phyloP scores from a whole-genome alignment of 2,888 invertebrate species.

The Hypena proboscidalis region DNA sequence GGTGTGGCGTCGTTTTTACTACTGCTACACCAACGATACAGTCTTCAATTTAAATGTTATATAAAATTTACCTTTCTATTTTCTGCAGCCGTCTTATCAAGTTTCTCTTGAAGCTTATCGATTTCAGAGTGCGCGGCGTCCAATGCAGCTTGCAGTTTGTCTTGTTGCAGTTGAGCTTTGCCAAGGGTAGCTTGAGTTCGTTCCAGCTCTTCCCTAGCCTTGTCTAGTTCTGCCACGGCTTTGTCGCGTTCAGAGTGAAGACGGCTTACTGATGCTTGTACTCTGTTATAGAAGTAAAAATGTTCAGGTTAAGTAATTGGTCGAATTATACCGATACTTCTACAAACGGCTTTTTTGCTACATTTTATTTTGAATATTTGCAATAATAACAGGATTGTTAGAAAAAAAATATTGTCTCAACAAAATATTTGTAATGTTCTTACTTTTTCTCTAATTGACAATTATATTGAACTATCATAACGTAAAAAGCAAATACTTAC shows the following conservation, averaged over 20 bases:
- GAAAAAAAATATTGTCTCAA: not conserved
- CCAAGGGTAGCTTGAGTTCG: conserved; percentile 95
- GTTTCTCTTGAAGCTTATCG: conserved; percentile 94
- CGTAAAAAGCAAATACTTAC: conserved; percentile 51
- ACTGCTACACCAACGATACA: too few relatives aligned
- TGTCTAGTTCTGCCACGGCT: conserved; percentile 93
- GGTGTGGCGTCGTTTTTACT: too few relatives aligned
- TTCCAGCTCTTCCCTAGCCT: conserved; percentile 94
- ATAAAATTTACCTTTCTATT: conserved; percentile 90
- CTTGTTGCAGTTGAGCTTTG: conserved; percentile 96
- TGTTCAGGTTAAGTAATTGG: too few relatives aligned
- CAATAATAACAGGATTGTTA: too few relatives aligned
- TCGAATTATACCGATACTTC: too few relatives aligned
- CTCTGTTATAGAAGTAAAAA: conserved; percentile 73
- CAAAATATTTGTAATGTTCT: not conserved
- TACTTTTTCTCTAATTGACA: not conserved
- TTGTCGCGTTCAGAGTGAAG: conserved; percentile 95
- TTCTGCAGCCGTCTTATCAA: conserved; percentile 93
- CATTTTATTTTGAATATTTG: too few relatives aligned
- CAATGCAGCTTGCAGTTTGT: conserved; percentile 94
- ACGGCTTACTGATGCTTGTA: conserved; percentile 92
- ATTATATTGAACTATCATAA: not conserved
- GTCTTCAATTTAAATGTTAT: too few relatives aligned
- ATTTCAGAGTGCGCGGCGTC: conserved; percentile 96
- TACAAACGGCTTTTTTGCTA: too few relatives aligned